Evolutionary conservation across 2,888 invertebrate species (phyloP).

Genomic region (Acronicta alni): DNA sequence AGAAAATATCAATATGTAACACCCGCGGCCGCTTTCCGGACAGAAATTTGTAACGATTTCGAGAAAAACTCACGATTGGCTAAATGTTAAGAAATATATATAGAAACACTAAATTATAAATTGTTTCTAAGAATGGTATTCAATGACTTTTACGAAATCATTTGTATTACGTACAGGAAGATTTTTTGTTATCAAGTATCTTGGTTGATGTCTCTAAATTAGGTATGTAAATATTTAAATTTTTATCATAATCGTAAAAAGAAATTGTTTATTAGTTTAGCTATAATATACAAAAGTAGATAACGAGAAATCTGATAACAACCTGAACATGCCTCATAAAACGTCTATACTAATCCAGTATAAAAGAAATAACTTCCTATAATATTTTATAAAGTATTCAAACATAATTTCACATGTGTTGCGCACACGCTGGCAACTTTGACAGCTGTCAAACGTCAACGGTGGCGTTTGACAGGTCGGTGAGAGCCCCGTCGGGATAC

Average conservation of each 20-base stretch:
- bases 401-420: slow-evolving; percentile 37
- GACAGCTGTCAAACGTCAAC: slow-evolving; percentile 40
- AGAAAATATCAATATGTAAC: slow-evolving; percentile 24
- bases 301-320: too few relatives aligned
- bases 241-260: too few relatives aligned
- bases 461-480: slow-evolving; percentile 37
- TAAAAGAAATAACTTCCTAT: too few relatives aligned
- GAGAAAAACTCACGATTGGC: slow-evolving; percentile 4
- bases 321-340: background rate
- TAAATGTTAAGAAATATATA: slow-evolving; percentile 11
- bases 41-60: slow-evolving; percentile 13
- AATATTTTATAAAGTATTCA: slow-evolving; percentile 8
- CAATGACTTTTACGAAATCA: slow-evolving; percentile 11
- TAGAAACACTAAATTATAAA: slow-evolving; percentile 11
- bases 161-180: slow-evolving; percentile 8
- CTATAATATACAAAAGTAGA: too few relatives aligned
- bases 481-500: slow-evolving; percentile 45
- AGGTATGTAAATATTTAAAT: too few relatives aligned
- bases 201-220: too few relatives aligned
- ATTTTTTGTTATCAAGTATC: background rate
- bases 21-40: background rate
- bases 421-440: slow-evolving; percentile 24
- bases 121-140: slow-evolving; percentile 23
- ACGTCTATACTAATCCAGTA: too few relatives aligned
- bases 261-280: too few relatives aligned